Base-by-base conservation (phyloP, 2,113 vertebrate species). In the Pelusios castaneus region DNA sequence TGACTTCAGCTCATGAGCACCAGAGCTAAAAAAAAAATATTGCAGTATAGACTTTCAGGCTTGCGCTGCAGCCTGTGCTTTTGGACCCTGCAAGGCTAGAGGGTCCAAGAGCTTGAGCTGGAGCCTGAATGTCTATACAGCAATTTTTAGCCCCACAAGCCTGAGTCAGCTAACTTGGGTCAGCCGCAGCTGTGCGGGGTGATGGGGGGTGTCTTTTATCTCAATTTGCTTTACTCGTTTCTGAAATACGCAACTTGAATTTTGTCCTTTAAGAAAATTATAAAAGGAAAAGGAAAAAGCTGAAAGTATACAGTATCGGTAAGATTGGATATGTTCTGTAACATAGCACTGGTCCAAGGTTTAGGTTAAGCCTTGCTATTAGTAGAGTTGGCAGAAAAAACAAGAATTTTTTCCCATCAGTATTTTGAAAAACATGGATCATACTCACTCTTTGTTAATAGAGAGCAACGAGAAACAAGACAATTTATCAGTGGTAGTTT, bases 351-450 rank as follows among this genome's bases (percentile, higher is more conserved):
- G 79, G 79, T 77, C 51, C 5, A 82, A 58, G 13, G 5, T 17
- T 0, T n/a, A 75, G 41, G 16, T 0, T n/a, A 75, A n/a, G 5
- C 22, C 58, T 56, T 47, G 31, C 21, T 60, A 67, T 67, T 22
- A 34, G 21, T 67, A n/a, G 16, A 4, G 17, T 17, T 67, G 34
- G 63, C n/a, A 78, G 58, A n/a, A 89, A n/a, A 85, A 52, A 2
- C 2, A 56, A 24, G 49, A 80, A 47, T 1, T n/a, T n/a, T 58
- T 87, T 31, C 63, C 29, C 7, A 43, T 49, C 49, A 75, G 31
- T 85, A 56, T 19, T 87, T 80, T 70, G 55, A 88, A 84, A 75
- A 89, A 88, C 84, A 56, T 56, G 11, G 41, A 1, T 41, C 41
- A 83, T 24, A 10, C 29, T 2, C 34, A 75, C 73, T 89, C 21